These are phyloP conservation scores for Mnemiopsis leidyi DNA, from an alignment of 37 sponge, comb jelly and placozoan species.

Conservation along the genomic window DNA sequence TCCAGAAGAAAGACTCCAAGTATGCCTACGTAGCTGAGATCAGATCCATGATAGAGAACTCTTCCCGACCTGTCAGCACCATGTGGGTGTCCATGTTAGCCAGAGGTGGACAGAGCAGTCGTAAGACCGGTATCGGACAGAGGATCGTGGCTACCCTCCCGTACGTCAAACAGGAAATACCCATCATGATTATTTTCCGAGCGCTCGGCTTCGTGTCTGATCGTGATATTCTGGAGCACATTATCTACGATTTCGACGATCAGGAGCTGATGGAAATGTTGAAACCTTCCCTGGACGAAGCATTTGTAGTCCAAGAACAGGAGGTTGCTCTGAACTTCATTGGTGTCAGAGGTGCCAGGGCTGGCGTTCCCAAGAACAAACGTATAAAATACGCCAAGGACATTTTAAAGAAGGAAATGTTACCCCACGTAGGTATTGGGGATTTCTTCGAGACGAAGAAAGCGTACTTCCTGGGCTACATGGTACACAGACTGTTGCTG, in stretches of 20 bases:
- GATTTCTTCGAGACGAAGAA: slow-evolving; percentile 99
- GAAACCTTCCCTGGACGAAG: slow-evolving; percentile 98
- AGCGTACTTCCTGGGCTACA: slow-evolving; percentile 99
- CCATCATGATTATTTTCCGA: slow-evolving; percentile 98
- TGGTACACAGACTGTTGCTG: slow-evolving; percentile 94
- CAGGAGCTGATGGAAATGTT: slow-evolving; percentile 99
- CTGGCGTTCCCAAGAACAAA: slow-evolving; percentile 93
- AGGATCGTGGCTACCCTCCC: slow-evolving; percentile 94
- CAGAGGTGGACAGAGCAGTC: slow-evolving; percentile 80
- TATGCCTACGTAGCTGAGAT: slow-evolving; percentile 97
- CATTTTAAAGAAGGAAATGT: slow-evolving; percentile 97
- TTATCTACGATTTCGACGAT: slow-evolving; percentile 99
- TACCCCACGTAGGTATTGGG: slow-evolving; percentile 99
- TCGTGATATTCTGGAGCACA: slow-evolving; percentile 98
- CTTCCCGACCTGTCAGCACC: slow-evolving; percentile 95
- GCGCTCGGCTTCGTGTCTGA: slow-evolving; percentile 99
- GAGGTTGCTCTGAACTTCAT: slow-evolving; percentile 98
- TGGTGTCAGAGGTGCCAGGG: slow-evolving; percentile 92
- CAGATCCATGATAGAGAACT: slow-evolving; percentile 98
- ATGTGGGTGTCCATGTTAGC: slow-evolving; percentile 98
- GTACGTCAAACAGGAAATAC: slow-evolving; percentile 96
- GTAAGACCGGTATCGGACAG: slow-evolving; percentile 93
- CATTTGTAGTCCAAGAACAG: slow-evolving; percentile 99
- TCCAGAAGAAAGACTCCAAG: slow-evolving; percentile 98
- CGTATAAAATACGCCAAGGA: slow-evolving; percentile 98